Evolutionary conservation across 1,140 invertebrate species (phyloP).

Genomic region (Drosophila ironensis): DNA sequence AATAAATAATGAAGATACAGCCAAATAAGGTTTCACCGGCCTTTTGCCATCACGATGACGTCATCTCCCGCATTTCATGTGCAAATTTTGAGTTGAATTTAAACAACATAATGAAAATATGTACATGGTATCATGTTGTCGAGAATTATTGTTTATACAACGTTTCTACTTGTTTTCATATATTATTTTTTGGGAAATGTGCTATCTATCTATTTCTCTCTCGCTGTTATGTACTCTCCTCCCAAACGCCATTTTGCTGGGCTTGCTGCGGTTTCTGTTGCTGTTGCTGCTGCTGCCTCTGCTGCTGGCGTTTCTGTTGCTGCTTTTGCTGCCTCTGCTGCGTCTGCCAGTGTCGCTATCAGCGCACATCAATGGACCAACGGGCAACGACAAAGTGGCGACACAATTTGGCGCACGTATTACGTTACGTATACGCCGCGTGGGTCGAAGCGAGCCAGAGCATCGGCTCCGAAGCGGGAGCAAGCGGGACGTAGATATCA

Average conservation of each 20-base stretch:
- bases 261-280: background rate
- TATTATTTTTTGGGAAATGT: background rate
- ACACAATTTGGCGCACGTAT: constrained; percentile 78
- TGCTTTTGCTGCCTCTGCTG: constrained; percentile 15
- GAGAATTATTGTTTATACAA: no score
- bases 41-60: no score
- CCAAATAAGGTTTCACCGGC: no score
- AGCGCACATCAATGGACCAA: constrained; percentile 79
- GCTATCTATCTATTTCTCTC: background rate
- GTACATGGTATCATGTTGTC: no score
- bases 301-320: background rate
- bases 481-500: constrained; percentile 61
- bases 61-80: no score
- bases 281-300: background rate
- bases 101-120: no score
- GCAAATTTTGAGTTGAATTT: no score
- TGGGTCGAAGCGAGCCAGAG: constrained; percentile 61
- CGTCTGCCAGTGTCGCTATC: constrained; percentile 57
- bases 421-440: constrained; percentile 60
- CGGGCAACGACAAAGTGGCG: constrained; percentile 61
- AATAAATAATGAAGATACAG: no score
- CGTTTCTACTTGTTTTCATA: no score
- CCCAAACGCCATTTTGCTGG: constrained; percentile 61
- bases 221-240: constrained; percentile 10
- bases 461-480: constrained; percentile 15